Conservation (phyloP, 2,888 invertebrate genomes). For the Griposia aprilina region DNA sequence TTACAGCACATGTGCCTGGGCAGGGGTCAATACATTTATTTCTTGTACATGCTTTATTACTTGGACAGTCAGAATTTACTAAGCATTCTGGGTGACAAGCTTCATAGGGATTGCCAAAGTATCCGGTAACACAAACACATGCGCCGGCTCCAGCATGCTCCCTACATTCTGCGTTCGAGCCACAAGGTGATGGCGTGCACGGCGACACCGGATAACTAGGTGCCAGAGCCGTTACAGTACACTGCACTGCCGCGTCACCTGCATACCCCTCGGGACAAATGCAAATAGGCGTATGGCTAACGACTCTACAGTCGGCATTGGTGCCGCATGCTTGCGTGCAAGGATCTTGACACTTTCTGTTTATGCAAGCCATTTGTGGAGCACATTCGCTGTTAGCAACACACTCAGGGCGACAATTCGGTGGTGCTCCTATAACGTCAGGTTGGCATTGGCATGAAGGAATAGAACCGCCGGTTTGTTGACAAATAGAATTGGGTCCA, state of each 20-base stretch:
- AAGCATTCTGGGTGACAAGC: constrained; percentile 94
- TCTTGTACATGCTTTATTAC: constrained; percentile 92
- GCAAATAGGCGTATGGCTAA: constrained; percentile 94
- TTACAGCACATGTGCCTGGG: constrained; percentile 94
- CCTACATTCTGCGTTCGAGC: constrained; percentile 91
- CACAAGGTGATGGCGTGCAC: constrained; percentile 92
- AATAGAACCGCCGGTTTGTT: constrained; percentile 87
- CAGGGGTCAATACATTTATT: constrained; percentile 95
- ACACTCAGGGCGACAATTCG: constrained; percentile 94
- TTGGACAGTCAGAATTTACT: constrained; percentile 93
- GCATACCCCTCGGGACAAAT: constrained; percentile 92
- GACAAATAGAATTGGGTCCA: constrained; percentile 93
- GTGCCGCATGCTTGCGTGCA: constrained; percentile 93
- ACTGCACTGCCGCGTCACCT: constrained; percentile 94
- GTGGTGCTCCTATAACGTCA: constrained; percentile 93
- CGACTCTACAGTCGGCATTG: constrained; percentile 94
- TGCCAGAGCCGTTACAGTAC: constrained; percentile 79
- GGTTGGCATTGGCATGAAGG: constrained; percentile 93
- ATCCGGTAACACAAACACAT: constrained; percentile 93
- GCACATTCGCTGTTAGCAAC: constrained; percentile 93
- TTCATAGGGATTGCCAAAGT: constrained; percentile 95
- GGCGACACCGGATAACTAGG: constrained; percentile 85
- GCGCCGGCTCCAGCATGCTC: constrained; percentile 91
- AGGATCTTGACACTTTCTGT: constrained; percentile 94
- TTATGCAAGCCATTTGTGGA: constrained; percentile 93